These are phyloP conservation scores for Atherinosoma microstoma DNA, from an alignment of 2,797 vertebrate genomes.

Conservation along the genomic window DNA sequence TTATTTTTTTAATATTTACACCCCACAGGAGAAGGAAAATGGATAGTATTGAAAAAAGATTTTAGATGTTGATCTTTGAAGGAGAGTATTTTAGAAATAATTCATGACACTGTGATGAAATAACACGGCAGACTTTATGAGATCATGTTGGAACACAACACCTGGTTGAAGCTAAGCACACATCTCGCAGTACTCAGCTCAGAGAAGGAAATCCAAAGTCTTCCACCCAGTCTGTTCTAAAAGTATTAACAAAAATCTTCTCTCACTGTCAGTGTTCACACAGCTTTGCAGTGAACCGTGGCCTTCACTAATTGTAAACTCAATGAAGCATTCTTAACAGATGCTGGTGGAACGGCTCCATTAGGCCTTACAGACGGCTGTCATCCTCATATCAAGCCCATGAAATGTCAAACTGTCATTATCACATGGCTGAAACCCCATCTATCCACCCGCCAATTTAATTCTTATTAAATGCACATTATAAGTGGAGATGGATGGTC, in stretches of 20 bases:
- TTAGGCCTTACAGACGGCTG: constrained; percentile 78
- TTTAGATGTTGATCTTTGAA: not conserved
- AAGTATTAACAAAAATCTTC: constrained; percentile 31
- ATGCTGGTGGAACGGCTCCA: constrained; percentile 84
- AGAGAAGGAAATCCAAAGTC: constrained; percentile 20
- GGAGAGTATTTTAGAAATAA: not conserved
- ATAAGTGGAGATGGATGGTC: constrained; percentile 77
- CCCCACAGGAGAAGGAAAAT: not conserved
- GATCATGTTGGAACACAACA: not conserved
- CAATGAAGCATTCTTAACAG: constrained; percentile 86
- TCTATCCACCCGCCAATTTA: constrained; percentile 78
- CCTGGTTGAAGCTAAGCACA: not conserved
- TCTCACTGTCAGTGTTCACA: constrained; percentile 57
- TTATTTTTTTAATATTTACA: not conserved
- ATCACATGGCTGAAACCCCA: constrained; percentile 74
- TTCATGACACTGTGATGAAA: not conserved
- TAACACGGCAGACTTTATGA: not conserved
- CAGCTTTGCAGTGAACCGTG: constrained; percentile 75
- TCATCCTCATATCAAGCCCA: constrained; percentile 78
- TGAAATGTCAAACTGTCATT: constrained; percentile 83
- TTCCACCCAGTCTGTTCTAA: constrained; percentile 11
- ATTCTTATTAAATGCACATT: constrained; percentile 85
- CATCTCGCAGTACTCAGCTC: not conserved
- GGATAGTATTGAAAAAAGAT: not conserved
- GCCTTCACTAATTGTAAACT: constrained; percentile 83